phyloP scores from a whole-genome alignment of 2,797 vertebrate species.

The Gymnothorax reevesii region DNA sequence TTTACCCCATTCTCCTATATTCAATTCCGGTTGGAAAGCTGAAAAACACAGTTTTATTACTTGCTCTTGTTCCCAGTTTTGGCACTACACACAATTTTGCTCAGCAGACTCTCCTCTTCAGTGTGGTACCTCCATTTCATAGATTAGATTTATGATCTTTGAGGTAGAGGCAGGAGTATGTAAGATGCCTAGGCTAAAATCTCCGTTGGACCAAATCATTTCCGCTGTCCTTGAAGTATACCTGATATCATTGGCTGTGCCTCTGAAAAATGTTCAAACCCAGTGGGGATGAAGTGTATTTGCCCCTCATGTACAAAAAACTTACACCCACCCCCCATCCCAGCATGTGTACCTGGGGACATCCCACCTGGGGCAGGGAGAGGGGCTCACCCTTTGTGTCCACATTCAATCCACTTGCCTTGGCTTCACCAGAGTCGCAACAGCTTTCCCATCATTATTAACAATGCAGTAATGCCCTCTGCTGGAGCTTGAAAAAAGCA shows the following conservation, averaged over 20 bases:
- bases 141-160: no score
- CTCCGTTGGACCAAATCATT: neutral
- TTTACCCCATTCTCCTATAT: no score
- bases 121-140: no score
- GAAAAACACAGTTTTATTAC: no score
- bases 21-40: no score
- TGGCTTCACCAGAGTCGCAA: slow-evolving; percentile 60
- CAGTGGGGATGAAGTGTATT: slow-evolving; percentile 18
- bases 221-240: neutral
- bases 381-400: slow-evolving; percentile 64
- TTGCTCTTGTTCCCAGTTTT: no score
- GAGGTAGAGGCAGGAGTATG: no score
- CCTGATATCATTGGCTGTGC: slow-evolving; percentile 20
- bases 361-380: neutral
- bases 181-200: no score
- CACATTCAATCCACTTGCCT: slow-evolving; percentile 76
- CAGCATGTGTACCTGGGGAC: slow-evolving; percentile 58
- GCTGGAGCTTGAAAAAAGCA: slow-evolving; percentile 59
- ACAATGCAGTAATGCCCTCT: slow-evolving; percentile 93
- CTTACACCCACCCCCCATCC: slow-evolving; percentile 58
- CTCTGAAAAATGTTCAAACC: slow-evolving; percentile 15
- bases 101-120: no score
- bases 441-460: slow-evolving; percentile 8
- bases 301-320: neutral
- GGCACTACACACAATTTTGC: no score